phyloP scores from a whole-genome alignment of 2,113 vertebrate genomes.

The Anarrhichthys ocellatus region DNA sequence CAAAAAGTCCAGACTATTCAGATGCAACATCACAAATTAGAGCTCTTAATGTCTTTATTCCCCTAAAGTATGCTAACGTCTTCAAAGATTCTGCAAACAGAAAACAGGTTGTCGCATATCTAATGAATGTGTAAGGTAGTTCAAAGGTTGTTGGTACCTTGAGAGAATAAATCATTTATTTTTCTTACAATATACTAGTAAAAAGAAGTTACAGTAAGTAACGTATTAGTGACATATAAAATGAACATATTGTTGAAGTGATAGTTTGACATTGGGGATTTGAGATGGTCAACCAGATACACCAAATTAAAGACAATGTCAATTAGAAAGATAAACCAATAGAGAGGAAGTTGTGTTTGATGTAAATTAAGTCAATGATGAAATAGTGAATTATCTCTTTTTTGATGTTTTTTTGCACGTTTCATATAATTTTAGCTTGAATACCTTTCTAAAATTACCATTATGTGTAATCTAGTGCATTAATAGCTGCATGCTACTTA shows the following conservation, averaged over 20 bases:
- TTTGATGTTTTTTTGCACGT: background rate
- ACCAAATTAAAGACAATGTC: background rate
- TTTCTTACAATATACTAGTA: background rate
- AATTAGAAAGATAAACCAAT: slow-evolving; percentile 3
- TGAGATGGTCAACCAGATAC: background rate
- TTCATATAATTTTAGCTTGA: background rate
- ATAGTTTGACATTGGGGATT: rapidly evolving
- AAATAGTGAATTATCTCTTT: background rate
- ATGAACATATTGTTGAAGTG: background rate
- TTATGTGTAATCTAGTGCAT: background rate
- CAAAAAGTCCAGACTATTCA: background rate
- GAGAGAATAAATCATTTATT: background rate
- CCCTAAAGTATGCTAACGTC: background rate
- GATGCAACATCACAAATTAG: background rate
- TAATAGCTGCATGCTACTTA: slow-evolving; percentile 1
- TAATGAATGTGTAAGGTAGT: background rate
- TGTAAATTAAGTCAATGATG: background rate
- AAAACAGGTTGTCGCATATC: background rate
- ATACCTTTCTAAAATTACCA: background rate
- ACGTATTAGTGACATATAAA: background rate
- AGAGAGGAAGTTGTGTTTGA: background rate
- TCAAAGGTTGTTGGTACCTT: slow-evolving; percentile 10
- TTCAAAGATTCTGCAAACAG: background rate
- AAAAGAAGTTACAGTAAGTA: background rate
- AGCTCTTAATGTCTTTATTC: background rate